Evolutionary conservation across 2,888 invertebrate species (phyloP).

Genomic region (Epirrita christyi): DNA sequence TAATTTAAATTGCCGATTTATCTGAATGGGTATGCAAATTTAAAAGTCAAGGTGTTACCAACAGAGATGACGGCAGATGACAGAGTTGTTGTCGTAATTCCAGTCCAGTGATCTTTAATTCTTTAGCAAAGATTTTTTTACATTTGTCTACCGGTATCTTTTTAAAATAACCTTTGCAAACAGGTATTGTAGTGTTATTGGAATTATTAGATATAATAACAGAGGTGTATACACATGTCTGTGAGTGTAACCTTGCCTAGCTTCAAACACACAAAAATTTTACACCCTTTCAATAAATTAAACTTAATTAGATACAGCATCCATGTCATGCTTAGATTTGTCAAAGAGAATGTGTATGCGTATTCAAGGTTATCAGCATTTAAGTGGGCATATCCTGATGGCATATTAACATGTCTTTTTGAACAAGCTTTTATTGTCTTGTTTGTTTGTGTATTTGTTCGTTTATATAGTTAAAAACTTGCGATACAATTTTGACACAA

Average conservation of each 20-base stretch:
- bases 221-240: too few relatives aligned
- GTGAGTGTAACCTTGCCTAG: neutral
- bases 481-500: too few relatives aligned
- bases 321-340: constrained; percentile 45
- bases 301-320: too few relatives aligned
- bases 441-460: too few relatives aligned
- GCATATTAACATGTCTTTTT: constrained; percentile 17
- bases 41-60: constrained; percentile 30
- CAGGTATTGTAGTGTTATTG: constrained; percentile 10
- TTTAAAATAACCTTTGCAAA: constrained; percentile 12
- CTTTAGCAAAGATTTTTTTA: constrained; percentile 5
- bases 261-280: neutral
- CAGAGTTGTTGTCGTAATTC: constrained; percentile 23
- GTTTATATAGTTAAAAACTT: too few relatives aligned
- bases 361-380: constrained; percentile 65
- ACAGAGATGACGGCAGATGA: constrained; percentile 29
- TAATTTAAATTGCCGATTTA: constrained; percentile 25
- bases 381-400: constrained; percentile 45
- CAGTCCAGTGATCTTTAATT: constrained; percentile 7
- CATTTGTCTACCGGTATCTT: constrained; percentile 3
- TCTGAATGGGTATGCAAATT: constrained; percentile 25
- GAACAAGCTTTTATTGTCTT: too few relatives aligned
- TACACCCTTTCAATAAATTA: constrained; percentile 9
- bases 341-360: constrained; percentile 65
- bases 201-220: neutral